These are phyloP conservation scores for Caenorhabditis japonica DNA, from an alignment of 2,888 invertebrate species.

Conservation along the genomic window DNA sequence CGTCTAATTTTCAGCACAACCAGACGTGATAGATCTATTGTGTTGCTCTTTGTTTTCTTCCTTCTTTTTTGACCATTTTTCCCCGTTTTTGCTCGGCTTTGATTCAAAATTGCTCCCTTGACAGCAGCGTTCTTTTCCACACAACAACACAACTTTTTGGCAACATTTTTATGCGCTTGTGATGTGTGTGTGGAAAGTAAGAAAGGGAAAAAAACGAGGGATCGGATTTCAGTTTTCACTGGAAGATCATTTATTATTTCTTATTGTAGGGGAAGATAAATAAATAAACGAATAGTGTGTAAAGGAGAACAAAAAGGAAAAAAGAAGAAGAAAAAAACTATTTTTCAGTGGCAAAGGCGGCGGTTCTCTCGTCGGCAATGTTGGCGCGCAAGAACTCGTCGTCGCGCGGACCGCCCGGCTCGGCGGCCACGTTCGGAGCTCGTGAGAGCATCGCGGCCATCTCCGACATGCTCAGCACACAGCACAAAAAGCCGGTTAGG, in stretches of 20 bases:
- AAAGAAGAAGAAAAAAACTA: neutral
- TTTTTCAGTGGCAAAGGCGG: slow-evolving; percentile 73
- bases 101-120: slow-evolving; percentile 47
- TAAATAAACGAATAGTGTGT: no score
- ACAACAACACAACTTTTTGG: slow-evolving; percentile 3
- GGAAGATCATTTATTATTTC: no score
- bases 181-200: neutral
- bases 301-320: neutral
- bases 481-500: slow-evolving; percentile 59
- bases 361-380: slow-evolving; percentile 71
- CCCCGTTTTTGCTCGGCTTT: slow-evolving; percentile 14
- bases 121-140: slow-evolving; percentile 22
- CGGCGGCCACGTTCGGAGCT: slow-evolving; percentile 55
- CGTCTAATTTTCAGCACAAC: no score
- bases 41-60: no score
- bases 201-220: neutral
- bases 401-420: slow-evolving; percentile 56
- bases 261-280: no score
- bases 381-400: slow-evolving; percentile 69
- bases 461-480: slow-evolving; percentile 64
- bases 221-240: no score
- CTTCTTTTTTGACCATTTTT: slow-evolving; percentile 1
- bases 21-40: no score
- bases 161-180: slow-evolving; percentile 14
- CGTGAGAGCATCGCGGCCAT: slow-evolving; percentile 68